Evolutionary conservation across 2,888 invertebrate species (phyloP).

Genomic region (Criorhina ranunculi): DNA sequence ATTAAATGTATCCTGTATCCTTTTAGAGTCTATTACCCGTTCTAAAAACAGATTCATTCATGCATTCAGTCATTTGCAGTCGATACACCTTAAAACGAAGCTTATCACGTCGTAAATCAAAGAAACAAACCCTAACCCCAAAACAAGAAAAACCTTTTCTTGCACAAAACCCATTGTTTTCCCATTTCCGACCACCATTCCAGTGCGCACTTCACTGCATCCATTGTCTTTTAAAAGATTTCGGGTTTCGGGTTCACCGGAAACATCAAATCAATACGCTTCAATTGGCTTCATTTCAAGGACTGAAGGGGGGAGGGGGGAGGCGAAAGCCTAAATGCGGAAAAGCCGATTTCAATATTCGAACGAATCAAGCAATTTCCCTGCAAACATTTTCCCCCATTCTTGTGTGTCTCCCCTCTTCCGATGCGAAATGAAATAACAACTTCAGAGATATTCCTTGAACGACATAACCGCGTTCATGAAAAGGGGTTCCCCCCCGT

Average conservation of each 20-base stretch:
- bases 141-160: constrained; percentile 61
- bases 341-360: constrained; percentile 72
- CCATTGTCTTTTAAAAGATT: constrained; percentile 61
- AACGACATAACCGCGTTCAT: constrained; percentile 30
- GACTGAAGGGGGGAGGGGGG: no score
- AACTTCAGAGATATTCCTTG: constrained; percentile 53
- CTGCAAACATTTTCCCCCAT: constrained; percentile 20
- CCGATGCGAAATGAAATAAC: constrained; percentile 58
- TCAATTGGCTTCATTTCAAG: constrained; percentile 69
- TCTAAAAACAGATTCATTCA: constrained; percentile 10
- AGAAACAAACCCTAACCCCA: constrained; percentile 48
- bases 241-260: constrained; percentile 67
- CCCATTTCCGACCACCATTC: constrained; percentile 65
- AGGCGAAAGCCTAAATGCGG: constrained; percentile 36
- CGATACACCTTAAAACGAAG: constrained; percentile 33
- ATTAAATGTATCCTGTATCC: no score
- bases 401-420: background rate
- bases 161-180: constrained; percentile 67
- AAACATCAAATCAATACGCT: constrained; percentile 77
- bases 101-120: constrained; percentile 47
- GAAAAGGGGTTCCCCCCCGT: constrained; percentile 43
- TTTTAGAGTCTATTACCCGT: no score
- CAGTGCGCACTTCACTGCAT: constrained; percentile 47
- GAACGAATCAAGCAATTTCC: constrained; percentile 68
- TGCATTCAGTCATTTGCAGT: constrained; percentile 6